A percentile compares a stretch with the other conserved stretches of the same genome.
phyloP scores from a whole-genome alignment of 1,140 invertebrate genomes.

The Potamilus streckersoni region DNA sequence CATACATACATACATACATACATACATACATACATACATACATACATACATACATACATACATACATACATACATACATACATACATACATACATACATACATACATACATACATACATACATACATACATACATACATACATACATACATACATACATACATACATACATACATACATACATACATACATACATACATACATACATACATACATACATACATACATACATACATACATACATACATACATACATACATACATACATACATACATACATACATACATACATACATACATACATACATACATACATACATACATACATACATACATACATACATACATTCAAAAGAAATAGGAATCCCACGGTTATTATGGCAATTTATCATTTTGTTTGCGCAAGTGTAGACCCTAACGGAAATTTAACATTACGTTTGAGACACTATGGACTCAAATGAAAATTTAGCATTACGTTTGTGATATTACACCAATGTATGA shows the following conservation, averaged over 20 bases:
- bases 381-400: too few species aligned
- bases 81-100: conserved; percentile 14
- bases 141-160: conserved; percentile 3
- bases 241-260: conserved; percentile 7
- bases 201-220: background rate
- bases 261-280: conserved; percentile 12
- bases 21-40: background rate
- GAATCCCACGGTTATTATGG: too few species aligned
- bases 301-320: conserved; percentile 8
- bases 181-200: conserved; percentile 10
- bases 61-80: background rate
- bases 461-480: too few species aligned
- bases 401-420: too few species aligned
- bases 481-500: too few species aligned
- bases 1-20: conserved; percentile 7
- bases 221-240: background rate
- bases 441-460: too few species aligned
- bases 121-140: conserved; percentile 9
- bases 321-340: conserved; percentile 10
- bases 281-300: conserved; percentile 10
- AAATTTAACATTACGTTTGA: too few species aligned
- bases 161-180: conserved; percentile 2
- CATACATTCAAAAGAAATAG: background rate
- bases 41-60: conserved; percentile 9
- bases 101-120: background rate